phyloP scores from a whole-genome alignment of 2,888 invertebrate species.

The Drosophila formosana region DNA sequence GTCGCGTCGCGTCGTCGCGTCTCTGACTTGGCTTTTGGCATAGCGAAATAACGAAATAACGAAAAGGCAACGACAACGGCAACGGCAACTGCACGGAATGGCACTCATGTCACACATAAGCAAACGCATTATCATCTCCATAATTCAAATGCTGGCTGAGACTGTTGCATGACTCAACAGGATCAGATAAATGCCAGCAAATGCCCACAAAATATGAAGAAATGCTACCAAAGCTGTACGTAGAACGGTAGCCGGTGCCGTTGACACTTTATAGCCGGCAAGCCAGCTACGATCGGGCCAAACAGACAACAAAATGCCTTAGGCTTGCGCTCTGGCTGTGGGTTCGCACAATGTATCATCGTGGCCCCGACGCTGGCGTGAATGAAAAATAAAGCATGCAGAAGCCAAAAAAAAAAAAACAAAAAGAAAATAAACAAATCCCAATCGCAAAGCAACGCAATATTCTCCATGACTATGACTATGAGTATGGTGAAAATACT shows the following conservation, averaged over 20 bases:
- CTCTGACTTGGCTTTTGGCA: neutral
- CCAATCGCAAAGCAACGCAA: constrained; percentile 69
- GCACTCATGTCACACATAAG: constrained; percentile 63
- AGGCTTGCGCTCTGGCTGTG: constrained; percentile 13
- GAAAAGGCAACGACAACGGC: constrained; percentile 6
- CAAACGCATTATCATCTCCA: constrained; percentile 81
- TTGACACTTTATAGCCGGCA: constrained; percentile 73
- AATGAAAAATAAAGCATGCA: constrained; percentile 63
- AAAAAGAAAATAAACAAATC: constrained; percentile 7
- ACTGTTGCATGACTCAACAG: constrained; percentile 76
- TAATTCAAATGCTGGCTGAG: constrained; percentile 73
- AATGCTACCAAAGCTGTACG: constrained; percentile 61
- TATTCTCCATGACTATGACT: constrained; percentile 66
- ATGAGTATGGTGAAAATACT: constrained; percentile 53
- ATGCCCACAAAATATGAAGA: constrained; percentile 72
- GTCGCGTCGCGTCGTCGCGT: constrained; percentile 9
- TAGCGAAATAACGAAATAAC: constrained; percentile 1
- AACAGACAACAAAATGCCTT: constrained; percentile 25
- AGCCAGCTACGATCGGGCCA: constrained; percentile 16
- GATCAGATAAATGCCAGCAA: constrained; percentile 71
- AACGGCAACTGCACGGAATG: constrained; percentile 43
- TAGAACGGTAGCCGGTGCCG: constrained; percentile 75
- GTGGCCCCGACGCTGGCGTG: constrained; percentile 64
- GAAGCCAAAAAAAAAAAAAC: constrained; percentile 30
- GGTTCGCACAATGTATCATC: constrained; percentile 61